Evolutionary conservation across 2,113 vertebrate genomes (phyloP), one percentile per base, ranked within the genome.

Genomic region (Gymnogyps californianus): DNA sequence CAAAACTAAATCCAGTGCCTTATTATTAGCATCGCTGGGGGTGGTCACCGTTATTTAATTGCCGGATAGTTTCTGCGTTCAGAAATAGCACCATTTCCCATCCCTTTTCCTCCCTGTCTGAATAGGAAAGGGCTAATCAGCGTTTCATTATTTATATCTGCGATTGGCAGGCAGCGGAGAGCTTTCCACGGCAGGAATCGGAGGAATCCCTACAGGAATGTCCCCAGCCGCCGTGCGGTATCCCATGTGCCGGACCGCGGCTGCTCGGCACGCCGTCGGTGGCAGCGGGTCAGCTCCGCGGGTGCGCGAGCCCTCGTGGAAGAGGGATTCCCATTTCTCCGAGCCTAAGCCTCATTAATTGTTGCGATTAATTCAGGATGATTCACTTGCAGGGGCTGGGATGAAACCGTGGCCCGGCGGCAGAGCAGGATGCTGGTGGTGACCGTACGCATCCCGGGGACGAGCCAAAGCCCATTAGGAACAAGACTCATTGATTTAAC

Each of bases 311-410:
- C 51, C 40, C 61, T 59, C 25, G 1, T 13, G 28, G 25, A 34
- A 59, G 14, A 81, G 51, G 22, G 40, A 58, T 62, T 32, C 40
- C 47, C 70, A 34, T 36, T 81, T 83, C 88, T 67, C 54, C 9
- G 12, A 40, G 67, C 74, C 49, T 76, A 26, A 79, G 47, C 19
- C 65, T 75, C 34, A 20, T 52, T 69, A 90, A 78, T 62, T 76
- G 59, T 79, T 82, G 85, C 2, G 9, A 49, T 93, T 94, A 89
- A 96, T 89, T 82, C 12, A 2, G 32, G 83, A 32, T 90, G 93
- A 97, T 90, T 96, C 90, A 78, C 80, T 92, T 71, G 11, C 47
- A 78, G 89, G 90, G 96, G 83, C 76, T 40, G 77, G 77, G 58
- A 69, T 74, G 95, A 89, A 80, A n/a, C 58, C 36, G 16, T 47